Evolutionary conservation across 2,888 invertebrate species (phyloP).

Genomic region (Teleogryllus oceanicus): DNA sequence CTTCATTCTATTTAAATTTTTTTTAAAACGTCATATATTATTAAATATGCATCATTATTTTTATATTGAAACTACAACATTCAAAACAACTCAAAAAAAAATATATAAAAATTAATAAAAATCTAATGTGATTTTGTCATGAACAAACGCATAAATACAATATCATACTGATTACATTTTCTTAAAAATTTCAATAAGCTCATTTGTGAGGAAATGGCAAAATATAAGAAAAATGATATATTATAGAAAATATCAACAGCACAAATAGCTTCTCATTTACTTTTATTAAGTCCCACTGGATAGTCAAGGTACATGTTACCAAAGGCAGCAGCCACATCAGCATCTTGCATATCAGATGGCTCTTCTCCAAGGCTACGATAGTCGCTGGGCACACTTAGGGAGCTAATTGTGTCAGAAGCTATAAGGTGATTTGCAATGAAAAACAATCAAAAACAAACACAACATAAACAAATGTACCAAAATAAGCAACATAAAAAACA

Average conservation of each 20-base stretch:
- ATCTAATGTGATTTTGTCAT: too few species aligned
- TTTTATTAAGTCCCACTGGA: constrained; percentile 38
- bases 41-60: too few species aligned
- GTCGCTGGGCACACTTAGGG: constrained; percentile 40
- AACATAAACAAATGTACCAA: constrained; percentile 32
- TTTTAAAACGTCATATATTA: too few species aligned
- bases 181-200: too few species aligned
- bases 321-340: constrained; percentile 32
- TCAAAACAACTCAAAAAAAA: too few species aligned
- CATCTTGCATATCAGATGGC: constrained; percentile 38
- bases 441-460: constrained; percentile 37
- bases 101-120: too few species aligned
- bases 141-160: too few species aligned
- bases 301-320: constrained; percentile 36
- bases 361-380: constrained; percentile 39
- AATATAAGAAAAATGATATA: too few species aligned
- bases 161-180: too few species aligned
- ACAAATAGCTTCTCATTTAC: constrained; percentile 30
- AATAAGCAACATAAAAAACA: constrained; percentile 24
- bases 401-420: constrained; percentile 42
- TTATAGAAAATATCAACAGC: not conserved
- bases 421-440: constrained; percentile 34
- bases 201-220: too few species aligned
- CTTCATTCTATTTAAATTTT: too few species aligned
- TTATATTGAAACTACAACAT: too few species aligned